Evolutionary conservation across 2,888 invertebrate genomes (phyloP).

Genomic region (Tholera decimalis): DNA sequence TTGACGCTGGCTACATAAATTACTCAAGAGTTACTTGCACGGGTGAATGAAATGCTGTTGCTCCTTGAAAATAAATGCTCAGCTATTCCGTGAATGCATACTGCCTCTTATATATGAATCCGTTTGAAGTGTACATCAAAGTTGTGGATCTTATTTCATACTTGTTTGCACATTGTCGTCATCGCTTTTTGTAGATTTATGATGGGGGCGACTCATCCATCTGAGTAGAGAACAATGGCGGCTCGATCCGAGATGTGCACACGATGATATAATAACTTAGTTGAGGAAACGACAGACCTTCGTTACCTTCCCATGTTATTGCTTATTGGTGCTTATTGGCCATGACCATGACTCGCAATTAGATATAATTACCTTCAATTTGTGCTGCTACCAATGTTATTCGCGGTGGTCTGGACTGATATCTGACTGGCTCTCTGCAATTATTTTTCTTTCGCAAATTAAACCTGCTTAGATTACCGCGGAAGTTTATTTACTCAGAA

Average conservation of each 20-base stretch:
- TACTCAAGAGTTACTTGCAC: constrained; percentile 62
- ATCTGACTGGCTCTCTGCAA: constrained; percentile 80
- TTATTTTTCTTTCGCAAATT: constrained; percentile 84
- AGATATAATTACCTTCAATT: constrained; percentile 90
- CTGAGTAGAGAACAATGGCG: constrained; percentile 29
- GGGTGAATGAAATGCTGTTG: constrained; percentile 65
- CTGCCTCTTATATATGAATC: constrained; percentile 47
- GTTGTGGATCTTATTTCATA: constrained; percentile 53
- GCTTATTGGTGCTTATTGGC: constrained; percentile 91
- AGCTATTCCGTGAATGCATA: constrained; percentile 57
- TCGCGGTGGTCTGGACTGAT: constrained; percentile 81
- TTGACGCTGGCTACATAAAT: constrained; percentile 65
- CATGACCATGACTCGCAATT: constrained; percentile 90
- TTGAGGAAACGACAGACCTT: constrained; percentile 75
- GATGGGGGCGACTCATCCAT: constrained; percentile 41
- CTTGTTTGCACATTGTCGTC: constrained; percentile 58
- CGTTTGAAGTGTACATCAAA: constrained; percentile 60
- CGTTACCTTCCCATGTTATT: constrained; percentile 85
- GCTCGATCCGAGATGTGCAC: constrained; percentile 38
- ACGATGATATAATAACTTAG: constrained; percentile 60
- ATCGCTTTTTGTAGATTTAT: constrained; percentile 56
- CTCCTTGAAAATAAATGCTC: constrained; percentile 56
- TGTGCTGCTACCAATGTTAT: constrained; percentile 86
- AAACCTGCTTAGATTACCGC: constrained; percentile 76
- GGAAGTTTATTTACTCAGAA: constrained; percentile 72